Evolutionary conservation across 2,113 vertebrate genomes (phyloP).

Genomic region (Xenus cinereus): DNA sequence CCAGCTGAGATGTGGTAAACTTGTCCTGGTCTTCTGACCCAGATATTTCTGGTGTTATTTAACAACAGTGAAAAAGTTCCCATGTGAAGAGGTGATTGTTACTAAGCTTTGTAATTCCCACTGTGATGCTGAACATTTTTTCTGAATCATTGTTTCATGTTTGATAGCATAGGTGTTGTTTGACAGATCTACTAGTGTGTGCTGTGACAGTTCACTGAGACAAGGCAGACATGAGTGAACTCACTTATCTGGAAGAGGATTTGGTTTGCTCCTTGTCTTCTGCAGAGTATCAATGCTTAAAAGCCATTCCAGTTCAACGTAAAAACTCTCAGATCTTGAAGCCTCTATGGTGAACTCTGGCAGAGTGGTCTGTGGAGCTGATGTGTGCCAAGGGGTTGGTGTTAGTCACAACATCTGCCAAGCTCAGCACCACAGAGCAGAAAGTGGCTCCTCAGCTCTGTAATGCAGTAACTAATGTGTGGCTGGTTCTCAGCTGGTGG

Average conservation of each 20-base stretch:
- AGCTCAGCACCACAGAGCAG: neutral
- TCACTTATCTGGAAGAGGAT: neutral
- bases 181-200: neutral
- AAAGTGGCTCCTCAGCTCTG: neutral
- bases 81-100: neutral
- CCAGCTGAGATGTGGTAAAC: neutral
- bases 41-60: neutral
- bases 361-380: neutral
- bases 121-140: neutral
- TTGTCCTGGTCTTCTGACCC: neutral
- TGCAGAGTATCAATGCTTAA: neutral
- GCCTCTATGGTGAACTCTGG: neutral
- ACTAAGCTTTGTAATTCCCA: neutral
- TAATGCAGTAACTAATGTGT: neutral
- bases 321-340: neutral
- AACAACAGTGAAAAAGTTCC: neutral
- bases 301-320: neutral
- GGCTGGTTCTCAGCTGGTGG: neutral
- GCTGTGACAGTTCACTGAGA: neutral
- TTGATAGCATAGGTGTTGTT: neutral
- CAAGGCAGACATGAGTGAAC: rapidly evolving
- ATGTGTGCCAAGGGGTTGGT: rapidly evolving
- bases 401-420: neutral
- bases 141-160: neutral
- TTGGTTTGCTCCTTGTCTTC: neutral